phyloP scores from a whole-genome alignment of 2,888 invertebrate genomes.

The Drosophila sordidapex region DNA sequence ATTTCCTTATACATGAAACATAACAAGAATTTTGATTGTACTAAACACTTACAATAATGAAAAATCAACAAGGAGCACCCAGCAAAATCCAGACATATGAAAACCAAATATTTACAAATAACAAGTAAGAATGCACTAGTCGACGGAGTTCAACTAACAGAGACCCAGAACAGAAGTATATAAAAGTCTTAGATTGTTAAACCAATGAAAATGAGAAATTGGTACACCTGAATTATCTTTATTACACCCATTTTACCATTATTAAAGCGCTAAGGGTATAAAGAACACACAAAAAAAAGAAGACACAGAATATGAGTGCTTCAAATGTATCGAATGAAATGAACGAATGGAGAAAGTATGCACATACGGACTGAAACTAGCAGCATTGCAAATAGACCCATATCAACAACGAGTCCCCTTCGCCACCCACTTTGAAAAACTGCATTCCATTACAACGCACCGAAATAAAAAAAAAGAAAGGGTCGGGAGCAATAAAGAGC shows the following conservation, averaged over 20 bases:
- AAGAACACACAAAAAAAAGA: too few relatives aligned
- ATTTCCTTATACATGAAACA: background rate
- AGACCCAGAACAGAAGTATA: background rate
- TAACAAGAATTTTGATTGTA: conserved; percentile 9
- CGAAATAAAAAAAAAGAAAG: conserved; percentile 27
- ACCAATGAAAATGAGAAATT: background rate
- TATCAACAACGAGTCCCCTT: background rate
- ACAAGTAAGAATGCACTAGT: background rate
- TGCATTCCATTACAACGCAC: conserved; percentile 8
- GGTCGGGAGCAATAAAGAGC: conserved; percentile 9
- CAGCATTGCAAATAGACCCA: background rate
- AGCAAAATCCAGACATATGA: conserved; percentile 17
- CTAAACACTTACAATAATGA: conserved; percentile 36
- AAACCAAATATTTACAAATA: background rate
- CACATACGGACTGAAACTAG: background rate
- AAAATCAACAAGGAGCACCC: conserved; percentile 36
- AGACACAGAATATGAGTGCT: conserved; percentile 20
- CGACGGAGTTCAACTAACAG: background rate
- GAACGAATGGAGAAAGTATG: background rate
- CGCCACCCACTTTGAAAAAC: background rate
- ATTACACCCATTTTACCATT: too few relatives aligned
- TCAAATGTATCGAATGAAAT: conserved; percentile 9
- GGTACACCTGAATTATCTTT: background rate
- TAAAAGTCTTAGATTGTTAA: background rate
- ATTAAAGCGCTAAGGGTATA: too few relatives aligned